Evolutionary conservation across 2,888 invertebrate species (phyloP).

Genomic region (Nomada ruficornis): DNA sequence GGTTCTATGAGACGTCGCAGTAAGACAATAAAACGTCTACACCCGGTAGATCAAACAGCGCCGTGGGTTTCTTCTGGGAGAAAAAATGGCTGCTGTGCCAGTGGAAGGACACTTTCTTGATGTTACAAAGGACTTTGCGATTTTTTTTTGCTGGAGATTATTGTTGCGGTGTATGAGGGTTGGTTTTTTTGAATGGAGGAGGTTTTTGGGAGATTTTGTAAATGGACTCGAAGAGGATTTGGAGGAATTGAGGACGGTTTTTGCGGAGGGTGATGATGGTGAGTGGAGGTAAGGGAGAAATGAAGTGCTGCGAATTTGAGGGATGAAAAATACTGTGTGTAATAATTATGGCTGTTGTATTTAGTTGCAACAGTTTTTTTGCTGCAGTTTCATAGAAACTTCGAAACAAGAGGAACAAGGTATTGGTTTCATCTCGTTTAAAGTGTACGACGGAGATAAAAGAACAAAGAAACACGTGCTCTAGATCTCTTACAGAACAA

Average conservation of each 20-base stretch:
- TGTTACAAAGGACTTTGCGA: neutral
- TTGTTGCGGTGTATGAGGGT: neutral
- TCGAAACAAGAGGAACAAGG: too few relatives aligned
- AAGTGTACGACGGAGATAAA: neutral
- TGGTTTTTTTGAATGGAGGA: neutral
- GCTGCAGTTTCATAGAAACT: too few relatives aligned
- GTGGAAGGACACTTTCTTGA: slow-evolving; percentile 25
- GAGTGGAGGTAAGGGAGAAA: neutral
- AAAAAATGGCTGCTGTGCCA: neutral
- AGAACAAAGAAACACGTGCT: neutral
- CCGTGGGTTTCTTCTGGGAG: slow-evolving; percentile 18
- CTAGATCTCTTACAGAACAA: too few relatives aligned
- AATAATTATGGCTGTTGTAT: neutral
- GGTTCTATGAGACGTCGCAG: slow-evolving; percentile 70
- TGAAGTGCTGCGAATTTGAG: neutral
- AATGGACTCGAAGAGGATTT: neutral
- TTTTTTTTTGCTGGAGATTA: neutral
- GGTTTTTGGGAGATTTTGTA: too few relatives aligned
- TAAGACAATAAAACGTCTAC: slow-evolving; percentile 75
- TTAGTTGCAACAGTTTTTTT: too few relatives aligned
- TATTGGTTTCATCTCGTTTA: too few relatives aligned
- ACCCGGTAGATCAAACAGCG: slow-evolving; percentile 67
- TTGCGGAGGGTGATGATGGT: neutral
- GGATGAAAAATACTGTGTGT: neutral
- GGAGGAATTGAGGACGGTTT: neutral